Evolutionary conservation across 2,888 invertebrate genomes (phyloP), one percentile per base, ranked within the genome.

Genomic region (Marasmarcha lunaedactyla): DNA sequence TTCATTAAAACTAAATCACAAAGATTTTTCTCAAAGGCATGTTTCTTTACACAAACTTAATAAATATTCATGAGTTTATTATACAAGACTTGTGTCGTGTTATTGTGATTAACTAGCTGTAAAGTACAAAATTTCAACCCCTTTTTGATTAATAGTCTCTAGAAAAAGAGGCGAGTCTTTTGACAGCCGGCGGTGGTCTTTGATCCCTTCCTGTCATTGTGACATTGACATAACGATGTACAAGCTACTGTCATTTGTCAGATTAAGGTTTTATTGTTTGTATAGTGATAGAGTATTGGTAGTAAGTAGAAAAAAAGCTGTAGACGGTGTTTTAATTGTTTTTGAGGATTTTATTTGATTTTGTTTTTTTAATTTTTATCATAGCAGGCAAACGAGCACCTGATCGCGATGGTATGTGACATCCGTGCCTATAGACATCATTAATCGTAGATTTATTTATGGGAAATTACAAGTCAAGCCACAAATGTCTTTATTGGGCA

Each of bases 61-160:
- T 79, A 78, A 77, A 79, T 79, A 79, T 79, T 79, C 79, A 79
- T 77, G 62, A 50, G 47, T 49, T 58, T 66, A 64, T 68, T 71
- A 68, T 68, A 7, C 20, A 63, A 59, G 59, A 59, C 59, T 55
- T 63, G 69, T 71, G 73, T 72, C 69, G 76, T 76, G 77, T 77
- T 77, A 73, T 77, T 77, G 77, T 79, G 79, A 79, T 79, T 73
- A 78, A 79, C 72, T 71, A 66, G 66, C 70, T 57, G 45, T 60
- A 55, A 61, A 70, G 67, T 25, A 6, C n/a, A n/a, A n/a, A n/a
- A n/a, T n/a, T 66, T 63, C 54, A 43, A 42, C 38, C 44, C 47
- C 45, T 44, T 50, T 47, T 45, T 71, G 70, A 76, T 71, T 67
- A 73, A 77, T 51, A 44, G 51, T 41, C 43, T 42, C 37, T 26